phyloP scores from a whole-genome alignment of 2,797 vertebrate genomes.

The Erithacus rubecula region DNA sequence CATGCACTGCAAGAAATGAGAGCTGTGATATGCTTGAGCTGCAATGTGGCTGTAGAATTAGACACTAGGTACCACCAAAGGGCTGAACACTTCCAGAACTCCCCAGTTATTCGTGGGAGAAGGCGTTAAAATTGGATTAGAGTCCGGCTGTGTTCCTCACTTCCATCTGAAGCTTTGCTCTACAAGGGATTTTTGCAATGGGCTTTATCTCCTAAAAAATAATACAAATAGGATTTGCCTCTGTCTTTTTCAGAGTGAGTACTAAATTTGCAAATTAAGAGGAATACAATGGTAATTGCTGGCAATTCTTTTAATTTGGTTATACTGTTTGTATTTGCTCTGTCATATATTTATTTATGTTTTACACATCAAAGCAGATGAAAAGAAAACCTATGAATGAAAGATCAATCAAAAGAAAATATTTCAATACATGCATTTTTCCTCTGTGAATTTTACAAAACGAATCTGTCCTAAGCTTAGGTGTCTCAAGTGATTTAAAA shows the following conservation, averaged over 20 bases:
- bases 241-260: background rate
- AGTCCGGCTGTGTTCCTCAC: background rate
- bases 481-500: background rate
- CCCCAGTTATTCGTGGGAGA: background rate
- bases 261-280: background rate
- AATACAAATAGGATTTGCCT: conserved; percentile 23
- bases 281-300: background rate
- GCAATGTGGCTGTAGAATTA: background rate
- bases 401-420: background rate
- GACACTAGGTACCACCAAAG: background rate
- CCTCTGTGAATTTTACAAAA: background rate
- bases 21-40: background rate
- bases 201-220: background rate
- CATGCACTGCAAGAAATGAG: background rate
- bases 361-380: background rate
- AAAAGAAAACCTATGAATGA: background rate
- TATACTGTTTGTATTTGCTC: background rate
- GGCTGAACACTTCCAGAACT: background rate
- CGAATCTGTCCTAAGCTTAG: background rate
- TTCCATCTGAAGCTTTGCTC: background rate
- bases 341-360: background rate
- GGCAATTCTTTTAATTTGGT: background rate
- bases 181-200: background rate
- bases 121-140: background rate
- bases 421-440: background rate